Evolutionary conservation across 1,140 invertebrate genomes (phyloP), one percentile per base, ranked within the genome.

Genomic region (Drosophila sp.): DNA sequence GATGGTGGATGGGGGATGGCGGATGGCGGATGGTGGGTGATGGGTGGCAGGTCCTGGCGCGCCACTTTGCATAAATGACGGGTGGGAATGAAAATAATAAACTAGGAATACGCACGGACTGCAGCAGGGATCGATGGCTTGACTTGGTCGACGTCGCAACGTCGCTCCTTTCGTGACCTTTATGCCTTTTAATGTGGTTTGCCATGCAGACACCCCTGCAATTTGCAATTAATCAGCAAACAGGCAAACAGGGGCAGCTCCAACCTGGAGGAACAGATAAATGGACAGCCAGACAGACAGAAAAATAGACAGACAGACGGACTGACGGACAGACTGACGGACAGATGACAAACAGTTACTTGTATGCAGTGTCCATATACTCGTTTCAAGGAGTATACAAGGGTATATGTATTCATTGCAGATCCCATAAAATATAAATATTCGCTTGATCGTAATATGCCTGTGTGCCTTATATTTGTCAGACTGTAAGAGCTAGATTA

Each of bases 191-290:
- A 86, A 86, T 86, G 82, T 78, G 78, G 81, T 78, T 86, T 81
- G 78, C 81, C 74, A 45, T 78, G 83, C 66, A 82, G 82, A 86
- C 82, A 86, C 82, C 82, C 82, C 78, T 70, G 79, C 83, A 86
- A 87, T 86, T 86, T 86, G 82, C 82, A 86, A 86, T 87, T 86
- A 86, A 86, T 86, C 82, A 86, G 82, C 82, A 87, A 76, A 70
- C 80, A 73, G 77, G 71, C 77, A 75, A 29, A 80, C 58, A 76
- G 21, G 21, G 32, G 41, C 64, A 66, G 25, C 66, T 67, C 18
- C 74, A 76, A 73, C 34, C 58, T 18, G 29, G 29, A 41, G 41
- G 34, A 6, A 51, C 46, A 43, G 29, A 29, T n/a, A 40, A 8
- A 21, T 11, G 43, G 50, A 34, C 14, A 8, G 8, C 21, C 14